A percentile compares a stretch with the other conserved stretches of the same genome.
These are phyloP conservation scores for Pachymerium ferrugineum DNA, from an alignment of 2,888 invertebrate species.

Conservation along the genomic window DNA sequence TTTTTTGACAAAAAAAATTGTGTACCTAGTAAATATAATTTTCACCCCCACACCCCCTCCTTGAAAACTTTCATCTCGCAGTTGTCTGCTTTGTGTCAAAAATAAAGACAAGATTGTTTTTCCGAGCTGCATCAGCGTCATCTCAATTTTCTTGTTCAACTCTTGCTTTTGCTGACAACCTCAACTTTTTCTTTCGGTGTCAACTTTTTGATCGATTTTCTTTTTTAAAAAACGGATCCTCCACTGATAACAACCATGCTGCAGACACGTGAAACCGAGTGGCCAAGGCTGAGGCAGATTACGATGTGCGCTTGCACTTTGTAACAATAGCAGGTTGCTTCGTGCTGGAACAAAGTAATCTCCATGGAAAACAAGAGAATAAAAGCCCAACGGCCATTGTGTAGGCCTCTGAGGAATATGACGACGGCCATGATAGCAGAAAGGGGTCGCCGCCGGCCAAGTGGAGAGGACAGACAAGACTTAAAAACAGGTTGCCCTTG, in stretches of 20 bases:
- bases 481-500: slow-evolving; percentile 13
- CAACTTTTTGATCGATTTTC: slow-evolving; percentile 8
- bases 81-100: neutral
- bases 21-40: neutral
- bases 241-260: neutral
- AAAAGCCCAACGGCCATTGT: neutral
- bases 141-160: neutral
- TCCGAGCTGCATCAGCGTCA: slow-evolving; percentile 6
- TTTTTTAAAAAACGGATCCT: slow-evolving; percentile 7
- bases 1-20: neutral
- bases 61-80: neutral
- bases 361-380: slow-evolving; percentile 3
- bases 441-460: slow-evolving; percentile 13
- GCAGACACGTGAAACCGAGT: slow-evolving; percentile 9
- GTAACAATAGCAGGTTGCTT: neutral
- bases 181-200: slow-evolving; percentile 3
- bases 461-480: slow-evolving; percentile 1
- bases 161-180: slow-evolving; percentile 3
- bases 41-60: neutral
- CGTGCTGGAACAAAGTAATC: slow-evolving; percentile 8
- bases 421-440: slow-evolving; percentile 3
- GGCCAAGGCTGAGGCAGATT: slow-evolving; percentile 13
- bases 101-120: slow-evolving; percentile 13
- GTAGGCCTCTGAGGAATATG: neutral
- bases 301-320: slow-evolving; percentile 8